A percentile compares a stretch with the other conserved stretches of the same genome.
Evolutionary conservation across 1,140 invertebrate genomes (phyloP).

Genomic region (Drosophila parvula): DNA sequence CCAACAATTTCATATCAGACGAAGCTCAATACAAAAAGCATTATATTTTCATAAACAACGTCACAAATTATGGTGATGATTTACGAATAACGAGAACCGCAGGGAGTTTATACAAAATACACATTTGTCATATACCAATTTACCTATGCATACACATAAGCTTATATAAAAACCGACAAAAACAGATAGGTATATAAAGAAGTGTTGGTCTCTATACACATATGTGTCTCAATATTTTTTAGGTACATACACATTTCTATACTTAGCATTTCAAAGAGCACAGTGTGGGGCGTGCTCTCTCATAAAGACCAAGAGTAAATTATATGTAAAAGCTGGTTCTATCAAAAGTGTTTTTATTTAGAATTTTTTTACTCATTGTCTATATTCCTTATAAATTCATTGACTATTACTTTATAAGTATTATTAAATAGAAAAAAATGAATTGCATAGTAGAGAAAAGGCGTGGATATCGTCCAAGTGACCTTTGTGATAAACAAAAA

Average conservation of each 20-base stretch:
- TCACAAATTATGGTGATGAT: not conserved
- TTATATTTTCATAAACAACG: not conserved
- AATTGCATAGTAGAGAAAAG: slow-evolving; percentile 83
- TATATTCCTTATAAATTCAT: not conserved
- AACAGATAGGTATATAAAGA: slow-evolving; percentile 1
- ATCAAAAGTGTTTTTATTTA: slow-evolving; percentile 8
- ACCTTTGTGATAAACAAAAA: slow-evolving; percentile 91
- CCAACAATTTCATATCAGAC: too few species aligned
- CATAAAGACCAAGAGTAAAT: slow-evolving; percentile 7
- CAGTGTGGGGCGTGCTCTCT: slow-evolving; percentile 9
- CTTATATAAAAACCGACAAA: not conserved
- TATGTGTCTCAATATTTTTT: slow-evolving; percentile 4
- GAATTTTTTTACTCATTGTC: not conserved
- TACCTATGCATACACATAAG: not conserved
- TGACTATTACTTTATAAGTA: not conserved
- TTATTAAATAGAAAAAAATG: slow-evolving; percentile 13
- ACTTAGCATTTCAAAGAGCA: slow-evolving; percentile 37
- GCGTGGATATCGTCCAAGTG: slow-evolving; percentile 92
- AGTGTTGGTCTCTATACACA: not conserved
- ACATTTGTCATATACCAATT: too few species aligned
- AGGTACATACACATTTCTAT: slow-evolving; percentile 26
- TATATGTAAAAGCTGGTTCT: slow-evolving; percentile 4
- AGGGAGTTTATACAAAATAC: not conserved
- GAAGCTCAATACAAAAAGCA: not conserved
- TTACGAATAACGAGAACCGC: not conserved